These are phyloP conservation scores for Torymus tubicola DNA, from an alignment of 2,888 invertebrate genomes.

Conservation along the genomic window DNA sequence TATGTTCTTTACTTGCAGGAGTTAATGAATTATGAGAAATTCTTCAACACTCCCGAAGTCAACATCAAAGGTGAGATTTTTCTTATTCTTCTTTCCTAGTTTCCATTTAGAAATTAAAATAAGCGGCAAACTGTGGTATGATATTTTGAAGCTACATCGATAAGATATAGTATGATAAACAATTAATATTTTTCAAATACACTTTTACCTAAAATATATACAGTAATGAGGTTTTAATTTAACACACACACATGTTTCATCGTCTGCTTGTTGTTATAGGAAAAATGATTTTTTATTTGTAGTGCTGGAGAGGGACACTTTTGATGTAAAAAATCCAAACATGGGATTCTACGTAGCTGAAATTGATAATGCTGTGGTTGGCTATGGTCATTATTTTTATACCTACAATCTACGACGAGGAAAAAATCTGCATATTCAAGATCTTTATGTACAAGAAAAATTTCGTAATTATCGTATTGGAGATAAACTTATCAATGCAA, in stretches of 20 bases:
- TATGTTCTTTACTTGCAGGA: slow-evolving; percentile 36
- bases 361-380: slow-evolving; percentile 78
- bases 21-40: slow-evolving; percentile 56
- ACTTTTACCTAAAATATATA: too few relatives aligned
- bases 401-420: slow-evolving; percentile 93
- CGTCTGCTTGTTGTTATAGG: too few relatives aligned
- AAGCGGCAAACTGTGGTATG: too few relatives aligned
- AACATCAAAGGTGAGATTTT: slow-evolving; percentile 51
- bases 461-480: slow-evolving; percentile 84
- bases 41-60: slow-evolving; percentile 50
- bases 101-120: too few relatives aligned
- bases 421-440: slow-evolving; percentile 88
- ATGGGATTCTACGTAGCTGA: slow-evolving; percentile 87
- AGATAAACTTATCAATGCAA: slow-evolving; percentile 80
- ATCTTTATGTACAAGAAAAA: slow-evolving; percentile 85
- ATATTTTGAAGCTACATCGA: too few relatives aligned
- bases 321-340: slow-evolving; percentile 81
- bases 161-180: too few relatives aligned
- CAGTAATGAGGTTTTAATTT: neutral
- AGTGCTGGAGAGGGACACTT: slow-evolving; percentile 86
- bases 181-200: too few relatives aligned
- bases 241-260: neutral
- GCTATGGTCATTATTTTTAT: slow-evolving; percentile 88
- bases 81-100: neutral
- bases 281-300: slow-evolving; percentile 23